Conservation (phyloP, 2,113 vertebrate species). For the Eulemur rufifrons region DNA sequence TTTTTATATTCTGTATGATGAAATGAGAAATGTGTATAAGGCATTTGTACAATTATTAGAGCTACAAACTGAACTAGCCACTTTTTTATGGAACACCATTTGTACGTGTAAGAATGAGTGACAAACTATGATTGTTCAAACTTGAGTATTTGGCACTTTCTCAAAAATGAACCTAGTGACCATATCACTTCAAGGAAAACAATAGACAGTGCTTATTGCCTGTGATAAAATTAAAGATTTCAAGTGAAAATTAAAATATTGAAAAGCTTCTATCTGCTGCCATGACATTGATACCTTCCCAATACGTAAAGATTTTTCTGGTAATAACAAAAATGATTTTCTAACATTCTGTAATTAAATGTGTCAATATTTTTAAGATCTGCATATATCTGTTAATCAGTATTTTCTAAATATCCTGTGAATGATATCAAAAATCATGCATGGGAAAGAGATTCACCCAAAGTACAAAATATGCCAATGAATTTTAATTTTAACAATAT, state of each 20-base stretch:
- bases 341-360: neutral
- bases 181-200: neutral
- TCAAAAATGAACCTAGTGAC: neutral
- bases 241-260: slow-evolving; percentile 26
- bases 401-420: neutral
- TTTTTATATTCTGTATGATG: neutral
- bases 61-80: neutral
- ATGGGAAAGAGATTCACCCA: neutral
- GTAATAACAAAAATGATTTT: neutral
- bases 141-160: neutral
- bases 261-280: neutral
- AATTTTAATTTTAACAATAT: slow-evolving; percentile 36
- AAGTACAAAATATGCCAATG: neutral
- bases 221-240: neutral
- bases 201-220: neutral
- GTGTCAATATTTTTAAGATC: neutral
- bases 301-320: neutral
- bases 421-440: neutral
- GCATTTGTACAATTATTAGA: neutral
- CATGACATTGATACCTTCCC: neutral
- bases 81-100: neutral
- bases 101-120: neutral
- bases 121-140: neutral
- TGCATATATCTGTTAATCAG: neutral
- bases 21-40: neutral